Evolutionary conservation across 2,797 vertebrate species (phyloP).

Genomic region (Chelmon rostratus): DNA sequence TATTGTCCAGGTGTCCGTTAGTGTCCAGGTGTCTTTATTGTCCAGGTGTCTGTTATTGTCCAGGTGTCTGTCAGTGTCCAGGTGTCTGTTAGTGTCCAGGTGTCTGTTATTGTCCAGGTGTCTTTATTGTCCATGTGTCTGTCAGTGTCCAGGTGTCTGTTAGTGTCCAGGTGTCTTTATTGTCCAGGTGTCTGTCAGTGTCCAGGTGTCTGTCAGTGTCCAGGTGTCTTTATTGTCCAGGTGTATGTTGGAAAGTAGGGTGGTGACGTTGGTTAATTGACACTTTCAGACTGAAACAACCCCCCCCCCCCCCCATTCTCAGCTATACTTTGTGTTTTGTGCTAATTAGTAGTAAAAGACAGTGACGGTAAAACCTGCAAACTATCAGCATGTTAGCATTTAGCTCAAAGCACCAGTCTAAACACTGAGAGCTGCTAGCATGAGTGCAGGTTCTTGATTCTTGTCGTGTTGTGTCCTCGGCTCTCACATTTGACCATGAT

Average conservation of each 20-base stretch:
- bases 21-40: too few relatives aligned
- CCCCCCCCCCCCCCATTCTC: not conserved
- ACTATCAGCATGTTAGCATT: not conserved
- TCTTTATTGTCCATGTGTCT: too few relatives aligned
- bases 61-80: too few relatives aligned
- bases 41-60: too few relatives aligned
- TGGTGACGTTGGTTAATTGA: not conserved
- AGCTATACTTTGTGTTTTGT: not conserved
- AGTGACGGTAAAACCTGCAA: not conserved
- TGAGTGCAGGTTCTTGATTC: not conserved
- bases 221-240: not conserved
- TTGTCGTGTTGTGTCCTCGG: not conserved
- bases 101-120: too few relatives aligned
- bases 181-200: too few relatives aligned
- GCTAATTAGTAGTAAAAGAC: not conserved
- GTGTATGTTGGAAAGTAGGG: not conserved
- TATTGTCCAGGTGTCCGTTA: too few relatives aligned
- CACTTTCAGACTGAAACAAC: not conserved
- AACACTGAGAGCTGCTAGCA: not conserved
- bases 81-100: too few relatives aligned
- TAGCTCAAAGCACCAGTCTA: not conserved
- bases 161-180: not conserved
- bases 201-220: too few relatives aligned
- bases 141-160: too few relatives aligned
- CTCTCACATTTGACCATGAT: conserved; percentile 98